Evolutionary conservation across 2,797 vertebrate genomes (phyloP).

Genomic region (Centroberyx gerrardi): DNA sequence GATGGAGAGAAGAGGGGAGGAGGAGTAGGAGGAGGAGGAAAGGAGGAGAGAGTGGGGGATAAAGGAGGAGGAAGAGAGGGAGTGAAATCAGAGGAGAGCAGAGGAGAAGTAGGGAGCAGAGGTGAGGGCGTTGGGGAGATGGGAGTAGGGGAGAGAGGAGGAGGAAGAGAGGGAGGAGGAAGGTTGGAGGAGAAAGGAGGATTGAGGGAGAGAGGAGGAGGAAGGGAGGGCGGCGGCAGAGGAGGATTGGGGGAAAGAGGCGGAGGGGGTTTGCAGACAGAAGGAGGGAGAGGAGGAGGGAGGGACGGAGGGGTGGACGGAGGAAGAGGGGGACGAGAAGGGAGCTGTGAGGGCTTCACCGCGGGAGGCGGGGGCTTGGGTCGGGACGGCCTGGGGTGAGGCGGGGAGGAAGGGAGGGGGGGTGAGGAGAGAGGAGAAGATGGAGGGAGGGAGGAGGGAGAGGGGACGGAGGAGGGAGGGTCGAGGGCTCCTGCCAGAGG

Average conservation of each 20-base stretch:
- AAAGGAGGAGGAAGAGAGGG: conserved; percentile 18
- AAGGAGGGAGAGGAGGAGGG: conserved; percentile 33
- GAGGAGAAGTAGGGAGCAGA: conserved; percentile 49
- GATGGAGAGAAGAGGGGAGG: conserved; percentile 48
- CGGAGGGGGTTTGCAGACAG: no score
- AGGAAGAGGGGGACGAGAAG: conserved; percentile 49
- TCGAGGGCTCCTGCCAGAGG: conserved; percentile 51
- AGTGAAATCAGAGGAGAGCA: conserved; percentile 49
- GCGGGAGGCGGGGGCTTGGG: conserved; percentile 57
- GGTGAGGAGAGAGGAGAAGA: conserved; percentile 29
- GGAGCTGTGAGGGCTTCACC: conserved; percentile 57
- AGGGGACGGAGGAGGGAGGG: conserved; percentile 18
- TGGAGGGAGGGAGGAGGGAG: conserved; percentile 19
- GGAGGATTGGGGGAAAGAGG: conserved; percentile 18
- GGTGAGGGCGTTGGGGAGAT: conserved; percentile 14
- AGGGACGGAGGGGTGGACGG: conserved; percentile 35
- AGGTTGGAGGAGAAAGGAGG: conserved; percentile 22
- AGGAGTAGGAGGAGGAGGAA: background rate
- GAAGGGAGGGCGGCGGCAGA: conserved; percentile 42
- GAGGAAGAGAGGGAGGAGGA: conserved; percentile 49
- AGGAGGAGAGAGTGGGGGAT: conserved; percentile 8
- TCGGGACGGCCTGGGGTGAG: conserved; percentile 61
- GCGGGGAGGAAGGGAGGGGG: conserved; percentile 30
- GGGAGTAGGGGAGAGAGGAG: conserved; percentile 48
- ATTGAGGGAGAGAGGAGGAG: conserved; percentile 19